Percentiles rank a stretch among this genome's conserved stretches.
Evolutionary conservation across 1,140 invertebrate genomes (phyloP).

Genomic region (Chironomus tepperi): DNA sequence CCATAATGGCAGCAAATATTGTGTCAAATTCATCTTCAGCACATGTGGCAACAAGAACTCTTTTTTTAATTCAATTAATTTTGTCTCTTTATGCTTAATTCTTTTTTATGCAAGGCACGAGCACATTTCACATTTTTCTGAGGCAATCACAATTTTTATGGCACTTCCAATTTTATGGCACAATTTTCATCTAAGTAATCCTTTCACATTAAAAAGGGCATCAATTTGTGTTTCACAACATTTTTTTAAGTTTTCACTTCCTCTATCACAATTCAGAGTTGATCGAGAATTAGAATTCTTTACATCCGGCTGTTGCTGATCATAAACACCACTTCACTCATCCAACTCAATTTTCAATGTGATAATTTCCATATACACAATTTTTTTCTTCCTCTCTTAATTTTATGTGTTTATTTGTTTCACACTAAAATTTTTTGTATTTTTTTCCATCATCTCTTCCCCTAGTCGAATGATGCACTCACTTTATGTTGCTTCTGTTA

Average conservation of each 20-base stretch:
- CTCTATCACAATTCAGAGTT: too few species aligned
- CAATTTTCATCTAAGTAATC: background rate
- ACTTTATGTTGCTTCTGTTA: too few species aligned
- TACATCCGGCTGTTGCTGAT: too few species aligned
- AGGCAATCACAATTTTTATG: background rate
- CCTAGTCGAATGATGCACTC: too few species aligned
- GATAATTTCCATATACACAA: background rate
- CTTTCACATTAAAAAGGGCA: too few species aligned
- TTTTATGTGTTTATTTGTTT: conserved; percentile 9
- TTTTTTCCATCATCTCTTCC: too few species aligned
- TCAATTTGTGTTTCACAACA: background rate
- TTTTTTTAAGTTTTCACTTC: background rate
- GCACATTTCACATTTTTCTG: too few species aligned
- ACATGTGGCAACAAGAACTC: background rate
- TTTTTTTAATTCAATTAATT: background rate
- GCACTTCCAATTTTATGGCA: background rate
- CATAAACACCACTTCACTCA: too few species aligned
- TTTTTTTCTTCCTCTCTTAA: too few species aligned
- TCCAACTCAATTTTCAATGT: background rate
- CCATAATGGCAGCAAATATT: conserved; percentile 15
- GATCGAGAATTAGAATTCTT: too few species aligned
- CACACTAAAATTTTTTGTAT: background rate
- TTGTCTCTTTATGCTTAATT: too few species aligned
- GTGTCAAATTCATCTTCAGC: background rate
- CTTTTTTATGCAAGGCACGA: too few species aligned